Conservation (phyloP, 2,888 invertebrate genomes). For the Pandemis cinnamomeana region DNA sequence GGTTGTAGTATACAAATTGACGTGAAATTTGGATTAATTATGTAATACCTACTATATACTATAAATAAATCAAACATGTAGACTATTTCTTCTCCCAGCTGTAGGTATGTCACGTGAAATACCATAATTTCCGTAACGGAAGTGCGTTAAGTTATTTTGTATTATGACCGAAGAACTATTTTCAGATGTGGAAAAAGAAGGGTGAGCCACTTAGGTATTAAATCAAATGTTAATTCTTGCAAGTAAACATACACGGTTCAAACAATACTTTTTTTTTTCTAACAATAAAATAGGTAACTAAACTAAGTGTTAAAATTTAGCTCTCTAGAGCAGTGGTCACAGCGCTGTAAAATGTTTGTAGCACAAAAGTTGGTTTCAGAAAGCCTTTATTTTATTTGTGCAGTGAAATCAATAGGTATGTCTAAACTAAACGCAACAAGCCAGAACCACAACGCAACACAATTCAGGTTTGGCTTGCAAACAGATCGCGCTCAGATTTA, state of each 20-base stretch:
- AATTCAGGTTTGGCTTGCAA: constrained; percentile 2
- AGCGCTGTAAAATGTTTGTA: too few relatives aligned
- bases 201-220: not conserved
- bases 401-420: constrained; percentile 13
- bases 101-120: not conserved
- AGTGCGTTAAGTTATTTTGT: constrained; percentile 23
- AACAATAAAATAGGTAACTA: too few relatives aligned
- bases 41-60: too few relatives aligned
- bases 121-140: constrained; percentile 13
- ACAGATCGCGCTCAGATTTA: not conserved
- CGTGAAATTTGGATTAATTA: too few relatives aligned
- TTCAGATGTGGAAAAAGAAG: constrained; percentile 20
- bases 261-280: too few relatives aligned
- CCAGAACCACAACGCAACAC: constrained; percentile 9
- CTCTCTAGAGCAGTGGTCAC: too few relatives aligned
- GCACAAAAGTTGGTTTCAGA: too few relatives aligned
- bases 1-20: too few relatives aligned
- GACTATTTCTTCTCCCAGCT: too few relatives aligned
- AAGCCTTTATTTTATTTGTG: not conserved
- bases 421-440: not conserved
- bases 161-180: constrained; percentile 27
- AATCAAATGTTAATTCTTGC: not conserved
- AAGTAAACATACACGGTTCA: not conserved
- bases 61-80: too few relatives aligned
- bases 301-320: too few relatives aligned